Evolutionary conservation across 2,113 vertebrate genomes (phyloP).

Genomic region (Tor tambroides): DNA sequence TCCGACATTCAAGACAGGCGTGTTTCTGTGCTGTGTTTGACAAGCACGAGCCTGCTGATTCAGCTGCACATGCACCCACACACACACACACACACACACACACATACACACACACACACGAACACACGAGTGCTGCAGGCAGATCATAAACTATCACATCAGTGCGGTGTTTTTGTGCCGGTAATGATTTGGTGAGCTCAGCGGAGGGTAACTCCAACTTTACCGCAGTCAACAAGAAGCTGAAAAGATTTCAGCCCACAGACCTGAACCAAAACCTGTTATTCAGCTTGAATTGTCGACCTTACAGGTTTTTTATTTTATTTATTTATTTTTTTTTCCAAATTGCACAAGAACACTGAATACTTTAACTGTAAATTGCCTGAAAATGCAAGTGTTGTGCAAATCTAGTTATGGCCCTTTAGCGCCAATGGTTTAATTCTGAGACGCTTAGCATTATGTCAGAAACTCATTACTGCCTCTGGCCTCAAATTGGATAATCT

Average conservation of each 20-base stretch:
- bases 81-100: slow-evolving; percentile 14
- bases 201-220: slow-evolving; percentile 52
- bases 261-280: not conserved
- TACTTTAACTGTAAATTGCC: not conserved
- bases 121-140: slow-evolving; percentile 14
- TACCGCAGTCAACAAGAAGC: slow-evolving; percentile 72
- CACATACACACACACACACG: not conserved
- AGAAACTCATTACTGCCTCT: not conserved
- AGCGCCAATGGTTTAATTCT: not conserved
- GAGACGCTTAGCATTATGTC: not conserved
- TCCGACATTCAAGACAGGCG: slow-evolving; percentile 24
- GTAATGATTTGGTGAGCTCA: slow-evolving; percentile 72
- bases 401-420: not conserved
- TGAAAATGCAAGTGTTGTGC: not conserved
- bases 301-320: no score
- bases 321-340: not conserved
- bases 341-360: not conserved
- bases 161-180: slow-evolving; percentile 45
- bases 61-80: slow-evolving; percentile 30
- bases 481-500: slow-evolving; percentile 3
- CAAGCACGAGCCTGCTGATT: slow-evolving; percentile 37
- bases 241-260: slow-evolving; percentile 53
- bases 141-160: slow-evolving; percentile 18
- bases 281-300: not conserved
- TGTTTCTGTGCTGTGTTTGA: slow-evolving; percentile 38